Evolutionary conservation across 1,140 invertebrate genomes (phyloP), one percentile per base, ranked within the genome.

Genomic region (Zaprionus davidi): DNA sequence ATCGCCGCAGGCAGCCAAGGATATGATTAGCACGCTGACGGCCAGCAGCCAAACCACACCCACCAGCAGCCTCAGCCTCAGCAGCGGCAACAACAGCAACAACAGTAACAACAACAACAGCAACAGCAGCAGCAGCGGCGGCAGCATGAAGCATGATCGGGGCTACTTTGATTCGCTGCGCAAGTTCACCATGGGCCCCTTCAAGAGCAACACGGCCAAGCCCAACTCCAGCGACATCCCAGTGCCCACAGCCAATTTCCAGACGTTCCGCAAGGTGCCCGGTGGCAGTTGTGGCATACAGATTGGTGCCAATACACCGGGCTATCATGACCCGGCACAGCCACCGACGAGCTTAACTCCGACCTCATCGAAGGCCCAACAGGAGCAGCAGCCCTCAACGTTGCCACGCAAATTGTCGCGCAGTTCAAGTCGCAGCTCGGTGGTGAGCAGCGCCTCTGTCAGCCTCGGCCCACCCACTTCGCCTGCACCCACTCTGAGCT

Each of bases 171-270:
- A 95, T 26, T 96, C 96, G 2, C 80, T 96, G 46, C 96, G 96
- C 57, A 96, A 96, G 81, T 93, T 94, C 86, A 94, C 93, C 1
- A 91, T 78, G 71, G 79, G 81, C 7, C 70, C 88, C 0, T 94
- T 95, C 75, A 92, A 92, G 62, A 91, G 83, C 65, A 93, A 93
- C 3, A 78, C 93, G 3, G 77, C 78, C 3, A 92, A 93, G 93
- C 81, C 94, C 94, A 76, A 26, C 5, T 93, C 94, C 92, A 82
- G 94, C 57, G 93, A 95, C 80, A 93, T 96, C 34, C 96, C 96
- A 6, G 95, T 96, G 24, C 96, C 96, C 22, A 97, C 96, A 1
- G 95, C 96, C n/a, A 96, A 96, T 82, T 97, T 96, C 91, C 93
- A 96, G 63, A 96, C 95, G 76, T 96, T 96, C 71, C 93, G 96